Conservation (phyloP, 2,113 vertebrate genomes). For the Macaca fascicularis region DNA sequence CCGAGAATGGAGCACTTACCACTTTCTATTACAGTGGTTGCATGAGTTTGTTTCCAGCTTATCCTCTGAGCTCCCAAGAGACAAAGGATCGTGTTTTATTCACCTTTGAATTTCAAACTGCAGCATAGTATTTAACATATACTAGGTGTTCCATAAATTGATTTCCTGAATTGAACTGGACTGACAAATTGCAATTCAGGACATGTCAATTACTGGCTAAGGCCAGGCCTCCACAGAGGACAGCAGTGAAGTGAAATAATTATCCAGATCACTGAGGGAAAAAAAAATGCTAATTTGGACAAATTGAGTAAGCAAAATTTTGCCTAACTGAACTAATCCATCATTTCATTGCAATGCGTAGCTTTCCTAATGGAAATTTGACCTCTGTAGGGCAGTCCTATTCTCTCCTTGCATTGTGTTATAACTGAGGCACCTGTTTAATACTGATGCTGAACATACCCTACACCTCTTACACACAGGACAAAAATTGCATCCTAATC, state of each 20-base stretch:
- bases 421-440: constrained; percentile 36
- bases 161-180: constrained; percentile 53
- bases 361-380: constrained; percentile 29
- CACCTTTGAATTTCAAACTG: constrained; percentile 46
- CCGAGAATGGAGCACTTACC: not conserved
- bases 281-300: constrained; percentile 66
- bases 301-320: constrained; percentile 69
- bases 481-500: constrained; percentile 28
- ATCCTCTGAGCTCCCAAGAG: not conserved
- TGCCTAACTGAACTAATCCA: constrained; percentile 64
- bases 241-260: constrained; percentile 67
- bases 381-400: not conserved
- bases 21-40: not conserved
- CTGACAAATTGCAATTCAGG: constrained; percentile 54
- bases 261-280: constrained; percentile 58
- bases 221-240: constrained; percentile 40
- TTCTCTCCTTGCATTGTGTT: constrained; percentile 24
- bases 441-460: not conserved
- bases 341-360: constrained; percentile 53
- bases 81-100: not conserved
- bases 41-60: not conserved
- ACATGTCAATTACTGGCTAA: constrained; percentile 51
- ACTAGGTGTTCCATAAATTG: constrained; percentile 35
- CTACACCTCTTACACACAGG: not conserved
- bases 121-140: not conserved